Conservation (phyloP, 2,113 vertebrate species). For the Siphamia tubifer region DNA sequence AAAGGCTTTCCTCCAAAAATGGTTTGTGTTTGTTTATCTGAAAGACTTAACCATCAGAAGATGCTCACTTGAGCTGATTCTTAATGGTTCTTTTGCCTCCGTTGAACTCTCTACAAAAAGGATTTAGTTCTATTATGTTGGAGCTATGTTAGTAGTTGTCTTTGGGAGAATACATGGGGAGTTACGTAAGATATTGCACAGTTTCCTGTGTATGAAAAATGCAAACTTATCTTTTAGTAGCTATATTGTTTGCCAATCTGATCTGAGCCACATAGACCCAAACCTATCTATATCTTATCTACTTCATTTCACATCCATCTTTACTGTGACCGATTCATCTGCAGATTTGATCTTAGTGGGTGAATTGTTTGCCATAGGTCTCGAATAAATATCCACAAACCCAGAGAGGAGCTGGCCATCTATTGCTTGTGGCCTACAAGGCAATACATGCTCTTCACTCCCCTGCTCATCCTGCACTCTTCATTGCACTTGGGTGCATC, state of each 20-base stretch:
- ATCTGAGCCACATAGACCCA: background rate
- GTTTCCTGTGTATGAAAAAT: no score
- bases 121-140: no score
- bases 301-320: constrained; percentile 20
- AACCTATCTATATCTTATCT: background rate
- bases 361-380: constrained; percentile 13
- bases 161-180: no score
- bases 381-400: background rate
- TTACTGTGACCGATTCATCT: constrained; percentile 2
- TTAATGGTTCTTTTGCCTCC: no score
- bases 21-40: no score
- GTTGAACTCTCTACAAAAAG: no score
- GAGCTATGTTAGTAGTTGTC: no score
- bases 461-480: constrained; percentile 22
- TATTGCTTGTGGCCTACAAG: constrained; percentile 1
- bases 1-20: no score
- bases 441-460: background rate
- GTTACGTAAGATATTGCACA: no score
- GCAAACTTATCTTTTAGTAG: background rate
- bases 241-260: background rate
- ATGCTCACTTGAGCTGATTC: no score
- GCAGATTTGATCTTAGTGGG: constrained; percentile 17
- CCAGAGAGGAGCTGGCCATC: constrained; percentile 2
- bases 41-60: no score
- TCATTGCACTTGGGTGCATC: constrained; percentile 45